These are phyloP conservation scores for Peucedramus taeniatus DNA, from an alignment of 2,113 vertebrate genomes.

Conservation along the genomic window DNA sequence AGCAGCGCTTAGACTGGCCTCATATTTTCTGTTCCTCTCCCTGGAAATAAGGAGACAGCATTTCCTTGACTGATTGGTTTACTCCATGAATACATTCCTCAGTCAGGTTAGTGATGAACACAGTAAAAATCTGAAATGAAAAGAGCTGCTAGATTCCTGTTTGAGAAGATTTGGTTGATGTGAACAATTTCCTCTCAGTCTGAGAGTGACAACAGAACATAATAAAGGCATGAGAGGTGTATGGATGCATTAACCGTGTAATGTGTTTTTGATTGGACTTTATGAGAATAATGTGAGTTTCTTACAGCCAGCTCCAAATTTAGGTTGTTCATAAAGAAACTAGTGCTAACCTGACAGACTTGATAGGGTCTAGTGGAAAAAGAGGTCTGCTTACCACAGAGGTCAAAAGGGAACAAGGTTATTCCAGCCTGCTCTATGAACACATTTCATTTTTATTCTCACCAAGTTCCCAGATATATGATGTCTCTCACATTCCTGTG, in stretches of 20 bases:
- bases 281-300: not conserved
- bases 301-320: slow-evolving; percentile 3
- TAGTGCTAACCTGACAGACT: not conserved
- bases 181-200: slow-evolving; percentile 21
- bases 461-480: not conserved
- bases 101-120: not conserved
- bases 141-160: not conserved
- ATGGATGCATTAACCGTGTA: slow-evolving; percentile 28
- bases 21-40: not conserved
- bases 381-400: not conserved
- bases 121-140: not conserved
- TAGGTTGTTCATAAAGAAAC: slow-evolving; percentile 11
- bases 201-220: slow-evolving; percentile 22
- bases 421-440: not conserved
- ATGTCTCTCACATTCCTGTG: not conserved
- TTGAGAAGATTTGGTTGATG: slow-evolving; percentile 8
- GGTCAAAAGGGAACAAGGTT: not conserved
- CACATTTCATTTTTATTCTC: not conserved
- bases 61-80: not conserved
- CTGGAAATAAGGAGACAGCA: not conserved
- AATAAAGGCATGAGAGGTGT: not conserved
- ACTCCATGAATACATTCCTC: not conserved
- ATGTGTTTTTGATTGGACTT: slow-evolving; percentile 13
- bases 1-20: not conserved
- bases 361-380: not conserved